These are phyloP conservation scores for Fregetta grallaria DNA, from an alignment of 2,113 vertebrate species.

Conservation along the genomic window DNA sequence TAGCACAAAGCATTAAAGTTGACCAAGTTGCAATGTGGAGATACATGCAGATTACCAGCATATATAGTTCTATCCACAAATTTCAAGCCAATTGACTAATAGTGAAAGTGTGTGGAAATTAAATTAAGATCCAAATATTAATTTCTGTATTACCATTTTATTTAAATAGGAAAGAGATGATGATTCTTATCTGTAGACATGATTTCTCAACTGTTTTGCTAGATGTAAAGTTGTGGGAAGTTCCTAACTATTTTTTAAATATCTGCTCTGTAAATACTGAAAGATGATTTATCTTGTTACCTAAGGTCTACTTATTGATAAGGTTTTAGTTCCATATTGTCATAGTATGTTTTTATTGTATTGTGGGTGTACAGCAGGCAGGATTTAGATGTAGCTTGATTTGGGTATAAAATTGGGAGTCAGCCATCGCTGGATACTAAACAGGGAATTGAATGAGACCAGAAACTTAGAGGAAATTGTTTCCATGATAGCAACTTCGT, in stretches of 20 bases:
- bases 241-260: neutral
- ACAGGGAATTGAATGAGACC: neutral
- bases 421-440: neutral
- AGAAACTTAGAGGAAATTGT: neutral
- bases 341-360: neutral
- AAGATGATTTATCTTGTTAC: neutral
- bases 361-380: neutral
- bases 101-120: neutral
- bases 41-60: neutral
- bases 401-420: neutral
- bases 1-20: neutral
- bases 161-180: neutral
- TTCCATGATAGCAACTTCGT: neutral
- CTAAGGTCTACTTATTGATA: neutral
- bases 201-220: neutral
- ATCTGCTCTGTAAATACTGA: neutral
- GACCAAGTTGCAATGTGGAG: neutral
- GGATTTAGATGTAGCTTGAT: neutral
- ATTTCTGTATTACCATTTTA: neutral
- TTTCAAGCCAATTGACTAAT: neutral
- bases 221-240: neutral
- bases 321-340: neutral
- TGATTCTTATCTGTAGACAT: neutral
- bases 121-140: neutral
- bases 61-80: neutral